Base-by-base conservation (phyloP, 2,797 vertebrate genomes). In the Myoxocephalus aenaeus region DNA sequence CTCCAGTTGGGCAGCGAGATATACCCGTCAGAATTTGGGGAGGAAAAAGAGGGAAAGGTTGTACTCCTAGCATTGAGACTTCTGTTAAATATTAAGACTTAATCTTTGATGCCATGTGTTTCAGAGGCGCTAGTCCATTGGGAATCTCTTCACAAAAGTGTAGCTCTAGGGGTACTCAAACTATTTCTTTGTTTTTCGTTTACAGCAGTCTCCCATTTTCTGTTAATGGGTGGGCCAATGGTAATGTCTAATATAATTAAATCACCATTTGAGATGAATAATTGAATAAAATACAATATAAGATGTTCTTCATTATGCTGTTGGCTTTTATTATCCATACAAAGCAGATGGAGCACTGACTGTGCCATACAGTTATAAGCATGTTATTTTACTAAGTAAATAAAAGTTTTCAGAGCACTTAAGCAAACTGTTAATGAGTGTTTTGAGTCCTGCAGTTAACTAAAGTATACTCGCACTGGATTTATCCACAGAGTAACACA, bases 11-110 rank as follows among this genome's bases (percentile, higher is more conserved):
- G 87, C 70, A 86, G 70, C 27, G 5, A 64, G 77, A 75, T 73
- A 54, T 32, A 74, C 77, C 82, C 65, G 54, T 86, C 78, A 86
- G 73, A 83, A 85, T 73, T 73, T 48, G 27, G 40, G 62, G 36
- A 15, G 14, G 67, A 65, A 64, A 80, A 72, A 79, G 73, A 80
- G 73, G 70, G 76, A 83, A 79, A 90, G 80, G 75, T 80, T 79
- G 64, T 72, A 85, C 62, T 65, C 70, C 70, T 79, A 84, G 89
- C 87, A 81, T 42, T 70, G 77, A 89, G 80, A 84, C 76, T 86
- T 71, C 7, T 62, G 81, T 90, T 90, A 91, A 94, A 93, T 89
- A 94, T 93, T 92, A 82, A 92, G 75, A 88, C 32, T 93, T 5
- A 81, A 88, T 89, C 85, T 86, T 82, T 76, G 75, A 90, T 83